Base-by-base conservation (phyloP, 1,140 invertebrate species). In the Cydia strobilella region DNA sequence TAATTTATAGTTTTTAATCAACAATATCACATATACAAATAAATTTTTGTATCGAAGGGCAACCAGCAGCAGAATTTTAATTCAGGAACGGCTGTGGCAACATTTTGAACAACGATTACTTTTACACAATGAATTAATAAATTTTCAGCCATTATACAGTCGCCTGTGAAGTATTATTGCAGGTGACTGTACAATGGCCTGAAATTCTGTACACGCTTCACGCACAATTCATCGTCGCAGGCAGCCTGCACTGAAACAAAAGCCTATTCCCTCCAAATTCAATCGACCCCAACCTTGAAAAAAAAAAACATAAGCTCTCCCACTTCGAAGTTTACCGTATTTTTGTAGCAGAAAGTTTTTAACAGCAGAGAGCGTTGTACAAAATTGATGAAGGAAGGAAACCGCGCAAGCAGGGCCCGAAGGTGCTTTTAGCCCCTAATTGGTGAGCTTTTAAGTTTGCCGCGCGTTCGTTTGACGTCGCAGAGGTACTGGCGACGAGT, bases 341-440 rank as follows among this genome's bases (percentile, higher is more conserved):
- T 78, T 75, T 80, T 82, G 77, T 81, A 75, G 76, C 66, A 76
- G 78, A 83, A 88, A 89, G 84, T 86, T 87, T 83, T 81, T 79
- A 83, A 87, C 80, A 77, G 80, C 80, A 84, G 87, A 88, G 87
- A 84, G 85, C 83, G 81, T 80, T 83, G 85, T 93, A 85, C 90
- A 90, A 88, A 90, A 90, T 90, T 90, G 88, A 90, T 90, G 87
- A 87, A 87, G 77, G 82, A 81, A 86, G 76, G 84, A 85, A 85
- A 88, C 89, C 88, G 85, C 87, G 82, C 81, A 84, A 75, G 75
- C 80, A 80, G 66, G 78, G 76, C 90, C 87, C 89, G 88, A 90
- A 90, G 90, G 89, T 92, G 91, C 93, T 93, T 93, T 93, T 93
- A 93, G 90, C 82, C 87, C 85, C 82, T 93, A 93, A 93, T 93